Evolutionary conservation across 2,888 invertebrate genomes (phyloP), one percentile per base, ranked within the genome.

Genomic region (Lasioglossum vierecki): DNA sequence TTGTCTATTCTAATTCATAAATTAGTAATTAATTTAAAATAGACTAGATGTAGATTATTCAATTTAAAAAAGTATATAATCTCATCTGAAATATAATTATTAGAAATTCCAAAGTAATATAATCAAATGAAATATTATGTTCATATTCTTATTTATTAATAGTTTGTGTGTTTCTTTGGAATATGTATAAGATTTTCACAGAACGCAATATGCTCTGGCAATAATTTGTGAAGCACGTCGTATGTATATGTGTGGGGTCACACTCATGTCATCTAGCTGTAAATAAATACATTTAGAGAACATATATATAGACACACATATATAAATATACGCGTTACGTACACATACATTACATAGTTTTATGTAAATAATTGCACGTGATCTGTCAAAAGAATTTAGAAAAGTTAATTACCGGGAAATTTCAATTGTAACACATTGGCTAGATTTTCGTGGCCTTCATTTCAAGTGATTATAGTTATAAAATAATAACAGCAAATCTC

Each of bases 141-240:
- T 35, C 35, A 39, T 63, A 30, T 66, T 35, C 9, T 39, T 68
- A 68, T 68, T 39, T 68, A 30, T 22, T 15, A 39, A 68, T 22
- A 39, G 22, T 35, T 68, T 63, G 39, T 39, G 22, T 35, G 68
- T 39, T 39, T 39, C 39, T 35, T 22, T 39, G 39, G 22, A 39
- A 68, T 39, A 46, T 46, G 46, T 15, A 22, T 9, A 68, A 57
- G n/a, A 57, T 63, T 63, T 63, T 63, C 63, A 30, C 30, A 63
- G 30, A 63, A 63, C 63, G 63, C 63, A 63, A 63, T 63, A 63
- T 63, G 30, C 63, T 63, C 35, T 63, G 63, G 68, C 68, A 68
- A 39, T 39, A 39, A 39, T 39, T 68, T 68, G 39, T 35, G 30
- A 68, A 39, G 68, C 22, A 35, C 9, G 4, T 68, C 0, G 4